phyloP scores from a whole-genome alignment of 1,140 invertebrate species.

The Ceratina calcarata region DNA sequence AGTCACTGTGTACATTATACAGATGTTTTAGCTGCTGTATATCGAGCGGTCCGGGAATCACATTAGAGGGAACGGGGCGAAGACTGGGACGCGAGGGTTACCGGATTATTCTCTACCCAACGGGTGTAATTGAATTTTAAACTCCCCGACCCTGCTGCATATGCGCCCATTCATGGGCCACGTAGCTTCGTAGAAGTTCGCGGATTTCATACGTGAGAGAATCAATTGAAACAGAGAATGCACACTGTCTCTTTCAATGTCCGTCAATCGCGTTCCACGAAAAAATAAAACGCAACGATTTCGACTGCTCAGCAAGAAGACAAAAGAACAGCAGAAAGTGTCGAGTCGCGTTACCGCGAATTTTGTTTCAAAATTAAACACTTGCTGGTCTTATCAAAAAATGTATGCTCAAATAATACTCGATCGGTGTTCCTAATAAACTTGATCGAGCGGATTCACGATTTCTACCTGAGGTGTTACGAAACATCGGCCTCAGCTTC shows the following conservation, averaged over 20 bases:
- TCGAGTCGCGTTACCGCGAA: background rate
- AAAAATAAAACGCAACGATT: background rate
- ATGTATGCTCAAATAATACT: too few relatives aligned
- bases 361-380: background rate
- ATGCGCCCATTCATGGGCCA: slow-evolving; percentile 29
- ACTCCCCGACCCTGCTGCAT: slow-evolving; percentile 50
- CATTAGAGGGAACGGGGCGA: slow-evolving; percentile 31
- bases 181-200: slow-evolving; percentile 33
- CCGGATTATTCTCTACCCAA: slow-evolving; percentile 63
- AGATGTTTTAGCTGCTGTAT: slow-evolving; percentile 18
- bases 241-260: slow-evolving; percentile 18
- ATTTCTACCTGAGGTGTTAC: too few relatives aligned
- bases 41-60: slow-evolving; percentile 1
- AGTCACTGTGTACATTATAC: slow-evolving; percentile 1
- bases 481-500: background rate
- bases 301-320: background rate
- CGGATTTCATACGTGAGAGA: slow-evolving; percentile 46
- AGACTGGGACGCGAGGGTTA: slow-evolving; percentile 46
- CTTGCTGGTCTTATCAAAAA: too few relatives aligned
- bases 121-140: slow-evolving; percentile 71
- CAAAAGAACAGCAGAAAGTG: background rate
- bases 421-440: background rate
- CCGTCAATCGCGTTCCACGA: background rate
- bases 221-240: slow-evolving; percentile 48
- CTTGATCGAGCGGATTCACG: background rate